Evolutionary conservation across 2,797 vertebrate species (phyloP).

Genomic region (Gymnothorax javanicus): DNA sequence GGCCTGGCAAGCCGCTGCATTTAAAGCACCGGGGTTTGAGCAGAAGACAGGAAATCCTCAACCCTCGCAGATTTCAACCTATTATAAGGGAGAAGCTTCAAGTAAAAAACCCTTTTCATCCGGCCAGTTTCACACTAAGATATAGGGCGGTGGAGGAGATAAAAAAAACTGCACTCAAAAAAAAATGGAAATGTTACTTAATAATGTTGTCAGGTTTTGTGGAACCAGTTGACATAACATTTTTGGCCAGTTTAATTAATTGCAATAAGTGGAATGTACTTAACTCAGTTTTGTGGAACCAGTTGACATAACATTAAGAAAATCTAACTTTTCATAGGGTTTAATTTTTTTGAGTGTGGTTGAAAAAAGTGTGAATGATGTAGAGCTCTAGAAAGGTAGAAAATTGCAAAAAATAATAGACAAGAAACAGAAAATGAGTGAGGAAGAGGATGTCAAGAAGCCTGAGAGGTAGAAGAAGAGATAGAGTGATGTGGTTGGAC

Average conservation of each 20-base stretch:
- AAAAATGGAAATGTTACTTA: too few relatives aligned
- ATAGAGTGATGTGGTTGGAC: background rate
- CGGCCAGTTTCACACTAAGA: too few relatives aligned
- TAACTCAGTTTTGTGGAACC: too few relatives aligned
- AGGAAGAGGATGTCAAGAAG: background rate
- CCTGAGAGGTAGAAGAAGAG: background rate
- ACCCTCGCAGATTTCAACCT: constrained; percentile 4
- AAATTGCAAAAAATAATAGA: background rate
- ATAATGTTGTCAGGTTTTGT: too few relatives aligned
- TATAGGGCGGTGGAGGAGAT: background rate
- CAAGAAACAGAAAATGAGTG: background rate
- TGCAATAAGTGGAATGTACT: too few relatives aligned
- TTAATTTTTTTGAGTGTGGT: too few relatives aligned
- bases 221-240: too few relatives aligned
- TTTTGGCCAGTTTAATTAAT: too few relatives aligned
- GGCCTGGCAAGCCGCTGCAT: background rate
- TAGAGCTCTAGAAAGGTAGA: background rate
- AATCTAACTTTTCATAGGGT: too few relatives aligned
- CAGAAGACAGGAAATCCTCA: constrained; percentile 39
- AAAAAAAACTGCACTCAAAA: background rate
- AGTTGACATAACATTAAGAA: too few relatives aligned
- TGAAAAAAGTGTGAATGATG: background rate
- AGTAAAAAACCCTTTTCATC: constrained; percentile 65
- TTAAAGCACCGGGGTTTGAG: background rate
- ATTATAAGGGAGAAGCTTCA: constrained; percentile 20